Evolutionary conservation across 2,113 vertebrate species (phyloP).

Genomic region (Platichthys flesus): DNA sequence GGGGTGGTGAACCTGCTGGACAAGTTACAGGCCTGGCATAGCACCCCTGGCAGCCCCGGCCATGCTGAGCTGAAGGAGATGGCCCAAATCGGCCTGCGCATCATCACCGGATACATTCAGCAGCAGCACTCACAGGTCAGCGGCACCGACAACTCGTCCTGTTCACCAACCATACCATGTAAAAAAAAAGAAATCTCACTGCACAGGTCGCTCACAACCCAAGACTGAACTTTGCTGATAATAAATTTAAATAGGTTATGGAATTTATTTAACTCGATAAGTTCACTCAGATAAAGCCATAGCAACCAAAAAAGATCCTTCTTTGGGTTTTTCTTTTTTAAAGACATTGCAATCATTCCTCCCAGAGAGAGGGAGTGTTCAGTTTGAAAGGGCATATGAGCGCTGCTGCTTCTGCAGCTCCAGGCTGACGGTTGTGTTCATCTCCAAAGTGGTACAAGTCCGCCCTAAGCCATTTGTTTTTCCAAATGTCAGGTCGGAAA

Average conservation of each 20-base stretch:
- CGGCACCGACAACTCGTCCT: not conserved
- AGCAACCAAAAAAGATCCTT: constrained; percentile 60
- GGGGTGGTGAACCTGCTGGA: constrained; percentile 94
- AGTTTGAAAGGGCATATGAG: constrained; percentile 56
- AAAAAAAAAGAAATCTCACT: not conserved
- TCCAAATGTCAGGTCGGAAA: constrained; percentile 23
- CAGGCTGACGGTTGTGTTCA: constrained; percentile 13
- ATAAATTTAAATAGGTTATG: constrained; percentile 21
- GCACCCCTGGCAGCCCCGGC: constrained; percentile 84
- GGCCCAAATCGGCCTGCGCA: constrained; percentile 92
- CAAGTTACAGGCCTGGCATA: constrained; percentile 91
- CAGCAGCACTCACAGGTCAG: constrained; percentile 91
- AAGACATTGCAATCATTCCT: constrained; percentile 68
- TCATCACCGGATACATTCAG: constrained; percentile 92
- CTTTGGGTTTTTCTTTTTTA: constrained; percentile 63
- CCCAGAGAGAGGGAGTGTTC: constrained; percentile 72
- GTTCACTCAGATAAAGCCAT: constrained; percentile 49
- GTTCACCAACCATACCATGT: not conserved
- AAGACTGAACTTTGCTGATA: constrained; percentile 14
- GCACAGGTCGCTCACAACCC: constrained; percentile 16
- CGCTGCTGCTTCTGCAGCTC: constrained; percentile 6
- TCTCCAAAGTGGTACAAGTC: constrained; percentile 19
- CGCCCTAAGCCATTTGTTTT: constrained; percentile 27
- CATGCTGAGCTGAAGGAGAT: constrained; percentile 90
- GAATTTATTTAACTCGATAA: constrained; percentile 46